Evolutionary conservation across 2,888 invertebrate species (phyloP).

Genomic region (Allygus modestus): DNA sequence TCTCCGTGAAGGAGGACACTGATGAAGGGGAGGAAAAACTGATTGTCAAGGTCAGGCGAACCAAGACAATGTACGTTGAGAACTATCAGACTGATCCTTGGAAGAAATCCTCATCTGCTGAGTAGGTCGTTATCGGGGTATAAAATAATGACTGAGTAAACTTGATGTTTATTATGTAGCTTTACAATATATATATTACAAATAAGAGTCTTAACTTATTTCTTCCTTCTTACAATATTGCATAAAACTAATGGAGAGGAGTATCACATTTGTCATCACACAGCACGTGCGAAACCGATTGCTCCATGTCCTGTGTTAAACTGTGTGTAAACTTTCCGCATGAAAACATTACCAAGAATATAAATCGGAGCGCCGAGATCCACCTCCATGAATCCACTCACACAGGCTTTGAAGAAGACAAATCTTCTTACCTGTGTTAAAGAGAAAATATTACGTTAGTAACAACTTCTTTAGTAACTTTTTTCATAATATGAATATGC

Average conservation of each 20-base stretch:
- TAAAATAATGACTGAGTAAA: background rate
- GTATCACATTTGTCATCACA: background rate
- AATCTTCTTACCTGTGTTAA: slow-evolving; percentile 17
- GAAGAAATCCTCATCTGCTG: slow-evolving; percentile 71
- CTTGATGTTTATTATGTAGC: background rate
- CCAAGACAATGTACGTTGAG: slow-evolving; percentile 83
- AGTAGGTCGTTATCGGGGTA: background rate
- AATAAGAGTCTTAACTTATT: background rate
- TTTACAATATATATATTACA: background rate
- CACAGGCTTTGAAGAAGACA: slow-evolving; percentile 14
- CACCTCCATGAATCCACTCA: slow-evolving; percentile 36
- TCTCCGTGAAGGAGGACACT: slow-evolving; percentile 77
- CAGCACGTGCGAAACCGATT: slow-evolving; percentile 18
- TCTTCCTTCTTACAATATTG: background rate
- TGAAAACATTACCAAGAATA: slow-evolving; percentile 24
- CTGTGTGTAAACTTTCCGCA: slow-evolving; percentile 16
- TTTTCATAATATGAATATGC: no score
- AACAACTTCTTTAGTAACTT: no score
- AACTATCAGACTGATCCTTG: slow-evolving; percentile 79
- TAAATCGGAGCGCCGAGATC: background rate
- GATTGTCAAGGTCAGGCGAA: slow-evolving; percentile 78
- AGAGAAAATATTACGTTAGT: no score
- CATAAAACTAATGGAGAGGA: no score
- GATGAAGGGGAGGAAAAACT: slow-evolving; percentile 75
- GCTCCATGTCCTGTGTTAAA: slow-evolving; percentile 33